A percentile compares a stretch with the other conserved stretches of the same genome.
Evolutionary conservation across 2,113 vertebrate species (phyloP).

Genomic region (Oenanthe melanoleuca): DNA sequence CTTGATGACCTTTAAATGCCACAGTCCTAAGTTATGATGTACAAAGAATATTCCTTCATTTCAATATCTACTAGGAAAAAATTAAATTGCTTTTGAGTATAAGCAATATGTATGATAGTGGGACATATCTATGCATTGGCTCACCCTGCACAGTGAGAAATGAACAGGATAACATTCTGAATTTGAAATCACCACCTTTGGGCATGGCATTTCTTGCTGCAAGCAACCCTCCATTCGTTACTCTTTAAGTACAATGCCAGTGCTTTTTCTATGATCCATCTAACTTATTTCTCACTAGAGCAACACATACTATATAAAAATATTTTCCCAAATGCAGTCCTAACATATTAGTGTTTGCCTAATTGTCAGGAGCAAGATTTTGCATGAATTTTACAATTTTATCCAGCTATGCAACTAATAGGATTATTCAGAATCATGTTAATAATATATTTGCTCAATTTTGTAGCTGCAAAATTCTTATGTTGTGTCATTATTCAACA

Average conservation of each 20-base stretch:
- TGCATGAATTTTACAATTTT: background rate
- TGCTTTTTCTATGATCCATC: background rate
- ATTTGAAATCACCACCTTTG: constrained; percentile 41
- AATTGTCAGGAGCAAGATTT: background rate
- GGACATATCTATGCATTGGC: background rate
- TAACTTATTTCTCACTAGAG: background rate
- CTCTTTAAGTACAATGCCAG: background rate
- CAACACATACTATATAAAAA: background rate
- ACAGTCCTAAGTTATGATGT: constrained; percentile 48
- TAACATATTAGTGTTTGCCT: background rate
- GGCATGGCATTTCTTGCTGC: background rate
- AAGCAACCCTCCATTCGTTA: background rate
- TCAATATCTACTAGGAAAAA: constrained; percentile 36
- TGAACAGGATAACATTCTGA: constrained; percentile 24
- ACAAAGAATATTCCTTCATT: constrained; percentile 50
- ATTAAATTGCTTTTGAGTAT: background rate
- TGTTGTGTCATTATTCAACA: background rate
- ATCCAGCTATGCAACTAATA: background rate
- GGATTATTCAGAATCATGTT: background rate
- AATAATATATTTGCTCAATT: background rate
- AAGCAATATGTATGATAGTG: background rate
- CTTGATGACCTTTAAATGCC: constrained; percentile 77
- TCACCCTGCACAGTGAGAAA: background rate
- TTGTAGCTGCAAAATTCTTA: background rate
- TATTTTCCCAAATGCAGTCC: background rate